phyloP scores from a whole-genome alignment of 2,113 vertebrate species.

The Nematolebias whitei region DNA sequence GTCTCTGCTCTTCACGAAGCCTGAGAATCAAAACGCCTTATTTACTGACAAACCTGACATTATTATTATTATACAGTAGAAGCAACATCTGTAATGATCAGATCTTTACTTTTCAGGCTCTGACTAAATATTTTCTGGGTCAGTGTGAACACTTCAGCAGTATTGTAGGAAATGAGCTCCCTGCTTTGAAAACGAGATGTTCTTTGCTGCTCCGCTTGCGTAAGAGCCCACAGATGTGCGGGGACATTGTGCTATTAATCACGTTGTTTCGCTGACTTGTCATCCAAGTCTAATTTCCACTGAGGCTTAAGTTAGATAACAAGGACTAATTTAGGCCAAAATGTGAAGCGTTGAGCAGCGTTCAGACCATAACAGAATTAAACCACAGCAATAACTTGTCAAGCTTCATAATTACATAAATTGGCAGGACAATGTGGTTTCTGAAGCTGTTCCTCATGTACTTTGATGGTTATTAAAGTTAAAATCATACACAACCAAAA shows the following conservation, averaged over 20 bases:
- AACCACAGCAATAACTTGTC: slow-evolving; percentile 9
- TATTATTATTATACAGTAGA: neutral
- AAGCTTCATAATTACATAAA: neutral
- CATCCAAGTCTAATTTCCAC: slow-evolving; percentile 56
- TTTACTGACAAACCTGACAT: slow-evolving; percentile 11
- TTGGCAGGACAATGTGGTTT: neutral
- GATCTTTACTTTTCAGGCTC: slow-evolving; percentile 13
- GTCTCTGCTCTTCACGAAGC: slow-evolving; percentile 95
- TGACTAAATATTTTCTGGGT: neutral
- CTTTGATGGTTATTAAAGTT: no score
- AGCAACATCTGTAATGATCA: neutral
- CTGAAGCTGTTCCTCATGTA: neutral
- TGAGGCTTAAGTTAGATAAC: slow-evolving; percentile 56
- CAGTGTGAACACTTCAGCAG: neutral
- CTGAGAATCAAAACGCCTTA: slow-evolving; percentile 66
- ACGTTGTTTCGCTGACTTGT: slow-evolving; percentile 46
- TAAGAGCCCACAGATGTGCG: slow-evolving; percentile 64
- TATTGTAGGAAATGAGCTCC: slow-evolving; percentile 47
- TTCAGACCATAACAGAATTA: slow-evolving; percentile 30
- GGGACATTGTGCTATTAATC: slow-evolving; percentile 63
- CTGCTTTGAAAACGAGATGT: slow-evolving; percentile 22
- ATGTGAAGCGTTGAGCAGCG: slow-evolving; percentile 20
- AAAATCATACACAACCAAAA: no score
- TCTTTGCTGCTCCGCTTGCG: slow-evolving; percentile 45
- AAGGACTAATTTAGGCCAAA: slow-evolving; percentile 52